Evolutionary conservation across 2,888 invertebrate genomes (phyloP), one percentile per base, ranked within the genome.

Genomic region (Papilio protenor): DNA sequence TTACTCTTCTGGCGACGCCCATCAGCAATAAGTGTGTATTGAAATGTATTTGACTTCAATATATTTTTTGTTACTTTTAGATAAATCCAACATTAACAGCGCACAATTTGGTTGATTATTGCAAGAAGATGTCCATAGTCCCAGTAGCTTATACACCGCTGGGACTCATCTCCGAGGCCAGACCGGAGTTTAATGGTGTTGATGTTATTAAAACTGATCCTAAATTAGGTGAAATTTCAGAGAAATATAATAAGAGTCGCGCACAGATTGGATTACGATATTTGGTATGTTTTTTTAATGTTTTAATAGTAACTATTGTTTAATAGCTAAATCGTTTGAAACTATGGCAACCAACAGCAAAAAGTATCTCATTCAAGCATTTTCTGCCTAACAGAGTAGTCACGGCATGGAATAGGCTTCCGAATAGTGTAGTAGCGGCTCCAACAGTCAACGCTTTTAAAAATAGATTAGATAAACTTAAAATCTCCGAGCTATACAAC

Each of bases 61-160:
- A 8, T 8, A 8, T 40, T 8, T 40, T 40, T 40, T 90, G 45
- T 84, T 96, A 18, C 95, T 90, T 91, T 74, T 93, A 96, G 95
- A 92, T 95, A 21, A 95, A 90, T 84, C 96, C 97, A 0, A 97
- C 97, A 45, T 87, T 97, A 10, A 96, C 96, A 59, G 97, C 98
- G 84, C 96, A 96, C 81, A 95, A 96, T 80, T 85, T 98, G 76
- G 96, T 96, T 0, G 93, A 96, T 11, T 97, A 96, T 82, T 97
- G 98, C 87, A 95, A 96, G 81, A 88, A 95, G 66, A 92, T 94
- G 18, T 95, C 94, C 1, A 95, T 98, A 23, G 89, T 95, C 2
- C 89, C 98, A 75, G 96, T 95, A 69, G 98, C 95, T 0, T 98
- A 97, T 87, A 96, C 97, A 49, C 98, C 98, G 0, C 91, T 98